These are phyloP conservation scores for Dascyllus trimaculatus DNA, from an alignment of 2,113 vertebrate genomes.

Conservation along the genomic window DNA sequence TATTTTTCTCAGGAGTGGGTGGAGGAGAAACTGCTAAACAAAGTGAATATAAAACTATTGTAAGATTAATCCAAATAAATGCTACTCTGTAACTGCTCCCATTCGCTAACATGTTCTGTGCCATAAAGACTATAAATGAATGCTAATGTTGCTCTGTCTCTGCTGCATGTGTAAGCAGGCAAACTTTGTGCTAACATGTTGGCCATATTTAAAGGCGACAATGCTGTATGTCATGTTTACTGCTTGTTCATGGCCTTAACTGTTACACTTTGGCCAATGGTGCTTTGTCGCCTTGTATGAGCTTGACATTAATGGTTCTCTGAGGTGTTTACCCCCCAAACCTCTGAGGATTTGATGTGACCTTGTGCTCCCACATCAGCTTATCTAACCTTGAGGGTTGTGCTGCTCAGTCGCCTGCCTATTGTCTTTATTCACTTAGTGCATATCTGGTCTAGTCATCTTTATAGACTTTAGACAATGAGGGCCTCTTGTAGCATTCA, in stretches of 20 bases:
- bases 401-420: not conserved
- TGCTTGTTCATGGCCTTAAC: no score
- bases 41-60: no score
- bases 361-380: conserved; percentile 12
- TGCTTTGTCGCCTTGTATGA: no score
- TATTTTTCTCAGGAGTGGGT: no score
- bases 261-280: no score
- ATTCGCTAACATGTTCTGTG: not conserved
- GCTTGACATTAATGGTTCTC: not conserved
- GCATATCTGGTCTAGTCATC: conserved; percentile 14
- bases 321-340: not conserved
- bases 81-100: no score
- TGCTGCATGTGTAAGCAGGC: no score
- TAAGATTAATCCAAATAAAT: no score
- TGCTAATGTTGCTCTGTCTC: not conserved
- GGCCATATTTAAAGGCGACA: no score
- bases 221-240: no score
- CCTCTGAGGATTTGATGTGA: conserved; percentile 14
- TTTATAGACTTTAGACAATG: not conserved
- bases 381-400: conserved; percentile 40
- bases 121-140: not conserved
- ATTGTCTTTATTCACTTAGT: conserved; percentile 12
- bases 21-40: no score
- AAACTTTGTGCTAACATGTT: no score
- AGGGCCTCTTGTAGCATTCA: not conserved